Evolutionary conservation across 2,113 vertebrate genomes (phyloP).

Genomic region (Desmodus rotundus): DNA sequence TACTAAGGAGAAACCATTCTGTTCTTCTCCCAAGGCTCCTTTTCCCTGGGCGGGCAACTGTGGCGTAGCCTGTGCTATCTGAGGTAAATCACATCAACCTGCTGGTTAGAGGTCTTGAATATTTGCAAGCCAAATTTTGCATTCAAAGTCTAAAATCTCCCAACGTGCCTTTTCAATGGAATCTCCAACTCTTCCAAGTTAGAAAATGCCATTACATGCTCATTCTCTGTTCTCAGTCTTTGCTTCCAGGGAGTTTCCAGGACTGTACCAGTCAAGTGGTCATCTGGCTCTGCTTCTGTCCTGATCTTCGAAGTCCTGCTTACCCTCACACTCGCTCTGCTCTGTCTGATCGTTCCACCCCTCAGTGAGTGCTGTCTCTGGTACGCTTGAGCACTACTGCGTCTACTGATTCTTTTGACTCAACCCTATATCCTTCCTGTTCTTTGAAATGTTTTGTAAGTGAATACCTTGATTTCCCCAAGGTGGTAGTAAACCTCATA

Average conservation of each 20-base stretch:
- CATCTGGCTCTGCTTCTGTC: not conserved
- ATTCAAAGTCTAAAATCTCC: not conserved
- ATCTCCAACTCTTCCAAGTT: not conserved
- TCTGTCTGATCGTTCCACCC: not conserved
- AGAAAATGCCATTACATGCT: not conserved
- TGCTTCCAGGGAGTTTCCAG: not conserved
- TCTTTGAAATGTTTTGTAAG: not conserved
- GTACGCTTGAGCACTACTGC: not conserved
- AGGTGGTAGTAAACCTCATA: not conserved
- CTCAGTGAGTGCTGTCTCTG: not conserved
- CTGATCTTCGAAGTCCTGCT: not conserved
- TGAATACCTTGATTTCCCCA: not conserved
- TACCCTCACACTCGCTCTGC: not conserved
- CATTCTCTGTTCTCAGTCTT: not conserved
- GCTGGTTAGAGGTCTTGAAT: not conserved
- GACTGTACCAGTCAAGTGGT: not conserved
- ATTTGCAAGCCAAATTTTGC: not conserved
- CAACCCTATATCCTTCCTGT: not conserved
- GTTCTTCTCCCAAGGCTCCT: not conserved
- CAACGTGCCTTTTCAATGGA: not conserved
- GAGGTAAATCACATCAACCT: not conserved
- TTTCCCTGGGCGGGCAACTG: not conserved
- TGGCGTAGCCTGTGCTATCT: not conserved
- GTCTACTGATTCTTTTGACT: not conserved
- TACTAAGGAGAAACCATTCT: not conserved